Base-by-base conservation (phyloP, 2,888 invertebrate species). In the Acanthosoma haemorrhoidale region DNA sequence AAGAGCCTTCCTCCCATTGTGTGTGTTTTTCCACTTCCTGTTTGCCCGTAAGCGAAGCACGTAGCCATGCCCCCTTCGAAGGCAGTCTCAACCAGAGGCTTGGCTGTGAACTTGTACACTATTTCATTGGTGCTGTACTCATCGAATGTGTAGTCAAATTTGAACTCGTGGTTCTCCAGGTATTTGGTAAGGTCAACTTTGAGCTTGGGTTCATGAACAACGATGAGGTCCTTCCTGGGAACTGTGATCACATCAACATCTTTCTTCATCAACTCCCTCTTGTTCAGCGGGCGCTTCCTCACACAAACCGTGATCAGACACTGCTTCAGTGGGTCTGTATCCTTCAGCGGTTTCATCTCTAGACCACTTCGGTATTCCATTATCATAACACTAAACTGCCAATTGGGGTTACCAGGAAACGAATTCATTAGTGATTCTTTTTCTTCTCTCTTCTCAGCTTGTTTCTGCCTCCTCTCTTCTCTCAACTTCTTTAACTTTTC, bases 51-150 rank as follows among this genome's bases (percentile, higher is more conserved):
- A 4, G 99, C 98, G 83, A 99, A 99, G 81, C 99, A 99, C 31
- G 99, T 99, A 29, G 99, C 98, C 92, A 97, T 97, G 43, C 97
- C 97, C 71, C 96, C 94, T 76, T 99, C 97, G 83, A 99, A 99
- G 79, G 99, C 92, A 70, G 96, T 96, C 81, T 94, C 92, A 68
- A 99, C 96, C 76, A 99, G 83, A 9, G 98, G 98, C 81, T 95
- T 94, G 39, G 98, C 98, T 72, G 98, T 96, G 81, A 95, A 97
- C 91, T 92, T 95, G 83, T 99, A 99, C 75, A 99, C 96, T 79
- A 96, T 87, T 82, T 96, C 96, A 81, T 99, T 99, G 78, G 88
- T 89, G 80, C 94, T 91, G 31, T 88, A 86, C 79, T 99, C 98
- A 82, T 99, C 97, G 81, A 99, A 99, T 63, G 96, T 94, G 83